A percentile compares a stretch with the other conserved stretches of the same genome.
Evolutionary conservation across 2,888 invertebrate species (phyloP).

Genomic region (Caenorhabditis sp.): DNA sequence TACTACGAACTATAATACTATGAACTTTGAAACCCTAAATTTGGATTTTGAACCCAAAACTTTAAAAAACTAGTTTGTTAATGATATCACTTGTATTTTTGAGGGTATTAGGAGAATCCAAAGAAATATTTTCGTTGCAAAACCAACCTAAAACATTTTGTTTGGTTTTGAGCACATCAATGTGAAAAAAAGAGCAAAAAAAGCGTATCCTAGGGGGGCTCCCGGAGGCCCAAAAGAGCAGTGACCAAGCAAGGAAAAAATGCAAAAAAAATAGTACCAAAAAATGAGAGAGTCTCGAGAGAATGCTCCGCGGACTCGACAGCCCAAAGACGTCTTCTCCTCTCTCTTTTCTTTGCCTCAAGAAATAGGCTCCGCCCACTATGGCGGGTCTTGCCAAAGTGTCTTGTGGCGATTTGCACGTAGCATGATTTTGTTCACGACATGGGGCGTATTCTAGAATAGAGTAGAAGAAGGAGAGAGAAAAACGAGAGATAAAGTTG

Average conservation of each 20-base stretch:
- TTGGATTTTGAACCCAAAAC: neutral
- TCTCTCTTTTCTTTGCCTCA: slow-evolving; percentile 8
- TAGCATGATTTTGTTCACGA: slow-evolving; percentile 59
- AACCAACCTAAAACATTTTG: neutral
- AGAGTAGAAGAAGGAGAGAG: neutral
- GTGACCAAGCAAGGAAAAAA: slow-evolving; percentile 3
- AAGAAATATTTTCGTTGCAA: neutral
- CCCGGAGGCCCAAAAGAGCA: slow-evolving; percentile 14
- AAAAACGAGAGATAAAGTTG: neutral
- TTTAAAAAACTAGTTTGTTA: neutral
- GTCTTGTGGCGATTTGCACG: slow-evolving; percentile 56
- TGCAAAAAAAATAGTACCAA: neutral
- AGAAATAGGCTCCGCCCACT: slow-evolving; percentile 1
- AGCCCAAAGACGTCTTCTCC: neutral
- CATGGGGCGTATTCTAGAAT: no score
- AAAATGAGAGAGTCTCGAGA: neutral
- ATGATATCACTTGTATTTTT: no score
- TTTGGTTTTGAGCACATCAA: neutral
- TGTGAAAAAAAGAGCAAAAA: neutral
- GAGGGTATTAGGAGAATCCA: no score
- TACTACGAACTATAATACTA: neutral
- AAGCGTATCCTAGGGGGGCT: neutral
- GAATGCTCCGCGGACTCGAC: neutral
- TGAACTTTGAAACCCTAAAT: neutral
- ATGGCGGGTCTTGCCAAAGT: neutral